Evolutionary conservation across 2,888 invertebrate genomes (phyloP).

Genomic region (Nowickia ferox): DNA sequence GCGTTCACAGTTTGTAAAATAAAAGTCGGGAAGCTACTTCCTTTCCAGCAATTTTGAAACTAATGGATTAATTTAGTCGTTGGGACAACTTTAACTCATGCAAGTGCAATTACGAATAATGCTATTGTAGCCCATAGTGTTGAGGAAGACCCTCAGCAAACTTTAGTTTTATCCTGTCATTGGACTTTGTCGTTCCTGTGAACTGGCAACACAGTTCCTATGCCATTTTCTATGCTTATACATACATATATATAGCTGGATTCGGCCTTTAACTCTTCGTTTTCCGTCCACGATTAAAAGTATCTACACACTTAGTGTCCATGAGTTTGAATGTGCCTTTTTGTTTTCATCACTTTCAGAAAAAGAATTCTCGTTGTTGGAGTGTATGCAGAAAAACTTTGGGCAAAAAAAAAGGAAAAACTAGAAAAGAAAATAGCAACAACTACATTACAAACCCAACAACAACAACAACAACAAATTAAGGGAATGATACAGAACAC

Average conservation of each 20-base stretch:
- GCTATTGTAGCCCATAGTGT: too few species aligned
- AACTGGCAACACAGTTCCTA: constrained; percentile 21
- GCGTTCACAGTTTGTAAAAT: too few species aligned
- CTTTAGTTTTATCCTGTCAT: too few species aligned
- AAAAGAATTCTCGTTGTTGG: constrained; percentile 73
- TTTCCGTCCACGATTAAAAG: constrained; percentile 74
- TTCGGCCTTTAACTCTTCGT: constrained; percentile 80
- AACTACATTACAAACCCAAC: constrained; percentile 1
- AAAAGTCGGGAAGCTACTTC: too few species aligned
- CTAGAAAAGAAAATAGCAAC: constrained; percentile 40
- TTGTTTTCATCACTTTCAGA: constrained; percentile 71
- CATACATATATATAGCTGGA: constrained; percentile 76
- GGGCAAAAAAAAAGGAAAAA: constrained; percentile 8
- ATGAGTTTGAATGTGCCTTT: constrained; percentile 18
- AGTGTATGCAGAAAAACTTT: constrained; percentile 58
- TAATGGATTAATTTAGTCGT: too few species aligned
- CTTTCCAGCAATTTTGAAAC: too few species aligned
- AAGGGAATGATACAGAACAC: constrained; percentile 30
- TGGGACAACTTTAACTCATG: too few species aligned
- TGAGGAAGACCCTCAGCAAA: too few species aligned
- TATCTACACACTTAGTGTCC: constrained; percentile 17
- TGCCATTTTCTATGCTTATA: constrained; percentile 63
- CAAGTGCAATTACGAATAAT: too few species aligned
- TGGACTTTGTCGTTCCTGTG: too few species aligned
- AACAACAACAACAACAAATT: background rate